Conservation (phyloP, 2,888 invertebrate genomes). For the Agriopis leucophaearia region DNA sequence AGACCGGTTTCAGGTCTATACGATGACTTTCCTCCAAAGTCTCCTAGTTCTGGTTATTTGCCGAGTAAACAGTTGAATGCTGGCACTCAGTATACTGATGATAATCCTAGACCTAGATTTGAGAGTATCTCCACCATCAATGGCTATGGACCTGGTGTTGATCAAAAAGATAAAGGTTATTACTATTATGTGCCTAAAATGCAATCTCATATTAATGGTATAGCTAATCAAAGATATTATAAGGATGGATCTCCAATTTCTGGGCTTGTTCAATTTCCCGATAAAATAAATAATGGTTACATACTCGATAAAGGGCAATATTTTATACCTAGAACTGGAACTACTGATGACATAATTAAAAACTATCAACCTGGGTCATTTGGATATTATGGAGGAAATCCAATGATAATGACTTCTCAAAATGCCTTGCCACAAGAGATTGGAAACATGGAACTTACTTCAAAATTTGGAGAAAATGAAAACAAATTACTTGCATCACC, state of each 20-base stretch:
- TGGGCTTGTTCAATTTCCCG: not conserved
- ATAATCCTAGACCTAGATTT: not conserved
- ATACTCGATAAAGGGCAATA: not conserved
- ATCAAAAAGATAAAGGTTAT: not conserved
- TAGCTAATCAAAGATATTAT: not conserved
- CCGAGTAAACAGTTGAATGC: not conserved
- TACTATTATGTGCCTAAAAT: conserved; percentile 10
- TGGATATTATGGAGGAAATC: conserved; percentile 36
- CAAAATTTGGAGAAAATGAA: conserved; percentile 9
- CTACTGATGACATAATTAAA: not conserved
- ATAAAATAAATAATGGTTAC: conserved; percentile 11
- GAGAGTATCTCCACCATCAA: not conserved
- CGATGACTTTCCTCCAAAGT: not conserved
- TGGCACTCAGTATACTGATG: not conserved
- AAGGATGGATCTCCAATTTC: not conserved
- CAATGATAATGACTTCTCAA: conserved; percentile 33
- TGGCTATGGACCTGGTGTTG: not conserved
- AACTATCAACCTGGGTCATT: conserved; percentile 34
- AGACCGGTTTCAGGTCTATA: not conserved
- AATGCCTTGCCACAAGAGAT: not conserved
- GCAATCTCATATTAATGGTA: conserved; percentile 1
- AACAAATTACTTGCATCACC: not conserved
- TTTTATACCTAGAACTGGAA: not conserved
- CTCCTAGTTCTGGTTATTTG: conserved; percentile 5
- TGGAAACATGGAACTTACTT: not conserved